Conservation (phyloP, 1,140 invertebrate species). For the Scaptomyza montana region DNA sequence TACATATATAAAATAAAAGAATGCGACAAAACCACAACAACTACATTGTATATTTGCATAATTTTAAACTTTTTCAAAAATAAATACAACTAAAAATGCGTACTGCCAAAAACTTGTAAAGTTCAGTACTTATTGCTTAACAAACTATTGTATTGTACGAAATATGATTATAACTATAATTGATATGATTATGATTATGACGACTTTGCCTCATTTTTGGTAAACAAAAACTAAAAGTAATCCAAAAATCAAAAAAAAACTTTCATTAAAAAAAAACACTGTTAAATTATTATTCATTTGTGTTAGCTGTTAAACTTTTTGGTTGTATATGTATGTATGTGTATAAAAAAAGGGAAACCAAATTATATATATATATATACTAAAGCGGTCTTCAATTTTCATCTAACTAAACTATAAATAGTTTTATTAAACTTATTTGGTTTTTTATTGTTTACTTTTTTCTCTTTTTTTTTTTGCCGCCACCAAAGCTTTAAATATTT, state of each 20-base stretch:
- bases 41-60: slow-evolving; percentile 78
- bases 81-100: slow-evolving; percentile 58
- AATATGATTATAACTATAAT: slow-evolving; percentile 24
- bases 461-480: slow-evolving; percentile 68
- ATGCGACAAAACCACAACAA: slow-evolving; percentile 34
- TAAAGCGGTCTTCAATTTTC: slow-evolving; percentile 73
- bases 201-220: slow-evolving; percentile 70
- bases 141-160: slow-evolving; percentile 28
- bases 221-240: slow-evolving; percentile 51
- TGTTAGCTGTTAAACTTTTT: slow-evolving; percentile 60
- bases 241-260: slow-evolving; percentile 26
- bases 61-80: slow-evolving; percentile 63
- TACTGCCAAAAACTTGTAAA: slow-evolving; percentile 83
- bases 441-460: slow-evolving; percentile 30
- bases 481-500: slow-evolving; percentile 81
- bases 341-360: slow-evolving; percentile 50
- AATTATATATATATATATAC: slow-evolving; percentile 23
- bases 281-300: slow-evolving; percentile 56
- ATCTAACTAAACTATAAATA: slow-evolving; percentile 26
- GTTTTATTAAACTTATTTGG: slow-evolving; percentile 9
- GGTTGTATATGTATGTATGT: slow-evolving; percentile 75
- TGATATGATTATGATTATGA: slow-evolving; percentile 28
- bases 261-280: slow-evolving; percentile 39
- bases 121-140: slow-evolving; percentile 79
- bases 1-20: slow-evolving; percentile 35